phyloP scores from a whole-genome alignment of 2,113 vertebrate genomes.

The Malurus cyaneus region DNA sequence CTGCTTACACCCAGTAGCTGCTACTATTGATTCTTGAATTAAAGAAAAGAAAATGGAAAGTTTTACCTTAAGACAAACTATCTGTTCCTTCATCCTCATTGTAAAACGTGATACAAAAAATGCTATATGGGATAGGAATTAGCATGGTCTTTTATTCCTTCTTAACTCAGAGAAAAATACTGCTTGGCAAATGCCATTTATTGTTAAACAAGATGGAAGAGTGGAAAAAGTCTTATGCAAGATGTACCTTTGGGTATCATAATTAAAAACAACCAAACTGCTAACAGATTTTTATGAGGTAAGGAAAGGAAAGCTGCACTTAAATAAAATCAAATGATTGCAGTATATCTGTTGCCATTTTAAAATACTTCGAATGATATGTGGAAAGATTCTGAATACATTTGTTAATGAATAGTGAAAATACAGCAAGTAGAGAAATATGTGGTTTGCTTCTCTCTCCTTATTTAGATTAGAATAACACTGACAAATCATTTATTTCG shows the following conservation, averaged over 20 bases:
- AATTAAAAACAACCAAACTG: not conserved
- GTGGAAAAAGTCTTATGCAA: not conserved
- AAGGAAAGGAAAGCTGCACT: not conserved
- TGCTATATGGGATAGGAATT: not conserved
- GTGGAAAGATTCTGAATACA: not conserved
- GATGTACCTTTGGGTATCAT: not conserved
- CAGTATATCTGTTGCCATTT: not conserved
- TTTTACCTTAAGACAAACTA: not conserved
- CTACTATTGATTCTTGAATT: not conserved
- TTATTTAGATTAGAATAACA: constrained; percentile 28
- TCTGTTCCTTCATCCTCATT: not conserved
- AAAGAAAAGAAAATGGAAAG: not conserved
- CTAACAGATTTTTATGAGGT: not conserved
- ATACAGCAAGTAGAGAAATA: constrained; percentile 7
- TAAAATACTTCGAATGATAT: not conserved
- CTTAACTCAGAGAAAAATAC: not conserved
- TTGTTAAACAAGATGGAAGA: not conserved
- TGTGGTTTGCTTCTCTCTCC: constrained; percentile 10
- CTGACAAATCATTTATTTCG: constrained; percentile 2
- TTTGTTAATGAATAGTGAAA: not conserved
- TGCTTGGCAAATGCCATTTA: not conserved
- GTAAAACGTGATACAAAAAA: not conserved
- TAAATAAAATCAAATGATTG: not conserved
- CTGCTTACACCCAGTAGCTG: not conserved
- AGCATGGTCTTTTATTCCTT: not conserved